Conservation (phyloP, 2,888 invertebrate genomes). For the Agonopterix arenella region DNA sequence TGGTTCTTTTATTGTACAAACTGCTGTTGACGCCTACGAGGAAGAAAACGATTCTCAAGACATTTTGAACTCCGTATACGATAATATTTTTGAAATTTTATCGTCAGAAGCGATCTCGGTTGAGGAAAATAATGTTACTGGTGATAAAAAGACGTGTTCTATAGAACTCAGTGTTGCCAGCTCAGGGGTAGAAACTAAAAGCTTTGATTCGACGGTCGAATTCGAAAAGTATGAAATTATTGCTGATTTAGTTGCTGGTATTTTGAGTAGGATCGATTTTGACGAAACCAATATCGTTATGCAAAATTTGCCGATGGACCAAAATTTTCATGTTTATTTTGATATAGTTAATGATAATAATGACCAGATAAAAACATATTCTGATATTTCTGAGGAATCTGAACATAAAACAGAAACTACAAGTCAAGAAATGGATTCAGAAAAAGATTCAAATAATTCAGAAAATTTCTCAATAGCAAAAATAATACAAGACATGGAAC, state of each 20-base stretch:
- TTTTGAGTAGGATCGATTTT: conserved; percentile 41
- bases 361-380: neutral
- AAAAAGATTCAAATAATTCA: conserved; percentile 1
- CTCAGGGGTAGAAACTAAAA: conserved; percentile 31
- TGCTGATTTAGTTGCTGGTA: conserved; percentile 38
- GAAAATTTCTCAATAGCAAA: conserved; percentile 30
- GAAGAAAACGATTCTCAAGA: conserved; percentile 7
- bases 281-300: conserved; percentile 10
- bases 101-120: conserved; percentile 5
- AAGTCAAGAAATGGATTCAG: neutral
- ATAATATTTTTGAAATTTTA: conserved; percentile 15
- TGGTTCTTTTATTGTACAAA: conserved; percentile 9
- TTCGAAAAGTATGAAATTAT: conserved; percentile 61
- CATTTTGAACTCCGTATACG: conserved; percentile 13
- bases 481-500: conserved; percentile 27
- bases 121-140: conserved; percentile 6
- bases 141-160: neutral
- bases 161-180: conserved; percentile 29
- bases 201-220: conserved; percentile 59
- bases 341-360: neutral
- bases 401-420: neutral
- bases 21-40: conserved; percentile 19
- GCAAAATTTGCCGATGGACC: conserved; percentile 7
- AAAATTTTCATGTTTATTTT: conserved; percentile 2
- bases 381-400: neutral